Evolutionary conservation across 1,140 invertebrate genomes (phyloP), one percentile per base, ranked within the genome.

Genomic region (Neodiprion virginianus): DNA sequence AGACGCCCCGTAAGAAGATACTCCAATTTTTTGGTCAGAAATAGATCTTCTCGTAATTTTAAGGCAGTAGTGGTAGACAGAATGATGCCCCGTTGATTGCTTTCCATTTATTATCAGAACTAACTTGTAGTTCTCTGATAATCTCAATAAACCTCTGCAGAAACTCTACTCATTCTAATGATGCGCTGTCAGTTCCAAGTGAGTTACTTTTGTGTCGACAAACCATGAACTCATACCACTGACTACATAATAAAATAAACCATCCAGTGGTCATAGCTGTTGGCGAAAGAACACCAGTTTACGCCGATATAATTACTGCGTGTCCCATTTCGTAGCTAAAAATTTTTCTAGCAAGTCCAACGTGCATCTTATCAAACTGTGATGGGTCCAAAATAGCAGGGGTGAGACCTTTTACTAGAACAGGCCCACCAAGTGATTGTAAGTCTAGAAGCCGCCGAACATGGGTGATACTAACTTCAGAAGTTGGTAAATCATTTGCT

Each of bases 1-100:
- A 72, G n/a, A n/a, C 74, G 23, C 23, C 70, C 23, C 9, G 74
- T 61, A 8, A 75, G 70, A 17, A 75, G 23, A 67, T 75, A 74
- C 49, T n/a, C 12, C 48, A 74, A 50, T 4, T 47, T 48, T 14
- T 67, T 48, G 8, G 50, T 47, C 17, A 17, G 5, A 14, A 75
- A 40, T 23, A 72, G 28, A 21, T 72, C 65, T 50, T 49, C 21
- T 12, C 50, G 11, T 8, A 74, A 40, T 3, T 74, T 9, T 11
- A 74, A 21, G 0, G 49, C 50, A 0, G 67, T 21, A 70, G 67
- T 70, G 0, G 67, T 74, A 1, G 73, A 12, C 17, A 74, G 48
- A 8, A 70, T 49, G 1, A 74, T 49, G 1, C 67, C 67, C 1
- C 53, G 65, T 74, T 74, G 73, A 53, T 23, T 1, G 73, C 68